Base-by-base conservation (phyloP, 2,888 invertebrate species). In the Panopea generosa region DNA sequence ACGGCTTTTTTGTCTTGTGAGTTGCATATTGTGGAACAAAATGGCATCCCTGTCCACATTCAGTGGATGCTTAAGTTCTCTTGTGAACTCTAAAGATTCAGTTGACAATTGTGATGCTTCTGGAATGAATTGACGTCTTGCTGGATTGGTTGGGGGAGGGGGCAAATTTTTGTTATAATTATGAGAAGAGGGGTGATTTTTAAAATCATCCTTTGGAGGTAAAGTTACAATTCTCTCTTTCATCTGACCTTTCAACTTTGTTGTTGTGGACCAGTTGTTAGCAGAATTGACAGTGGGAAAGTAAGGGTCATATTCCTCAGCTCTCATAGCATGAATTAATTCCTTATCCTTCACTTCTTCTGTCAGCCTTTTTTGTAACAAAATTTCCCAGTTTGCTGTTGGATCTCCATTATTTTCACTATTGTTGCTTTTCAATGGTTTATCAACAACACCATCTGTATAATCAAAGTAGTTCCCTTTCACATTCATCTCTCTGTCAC, bases 331-430 rank as follows among this genome's bases (percentile, higher is more conserved):
- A 73, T 84, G 73, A 50, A 87, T 83, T 57, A 90, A 62, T 71
- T 90, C 90, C 53, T 87, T 87, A 63, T 86, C 84, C 65, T 91
- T 91, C 3, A 91, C 88, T 49, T 91, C 90, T 24, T 89, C 87
- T 4, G 89, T 80, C 1, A 90, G 77, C 0, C 90, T 71, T 38
- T 85, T 43, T 75, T 90, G 89, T 29, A 91, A 67, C 40, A 89
- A 47, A 1, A 66, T 65, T 50, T 90, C 91, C 90, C 90, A 90
- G 60, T 87, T 90, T 0, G 72, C 53, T 2, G 76, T 68, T n/a
- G 62, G 57, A 56, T 74, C 77, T 11, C 27, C 57, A 45, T 60
- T 62, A 11, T 47, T 24, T 24, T 24, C 33, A n/a, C 9, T n/a
- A 57, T 61, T 16, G 18, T 50, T 49, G 2, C 47, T 45, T 55